These are phyloP conservation scores for Cephus cinctus DNA, from an alignment of 1,140 invertebrate genomes.

Conservation along the genomic window DNA sequence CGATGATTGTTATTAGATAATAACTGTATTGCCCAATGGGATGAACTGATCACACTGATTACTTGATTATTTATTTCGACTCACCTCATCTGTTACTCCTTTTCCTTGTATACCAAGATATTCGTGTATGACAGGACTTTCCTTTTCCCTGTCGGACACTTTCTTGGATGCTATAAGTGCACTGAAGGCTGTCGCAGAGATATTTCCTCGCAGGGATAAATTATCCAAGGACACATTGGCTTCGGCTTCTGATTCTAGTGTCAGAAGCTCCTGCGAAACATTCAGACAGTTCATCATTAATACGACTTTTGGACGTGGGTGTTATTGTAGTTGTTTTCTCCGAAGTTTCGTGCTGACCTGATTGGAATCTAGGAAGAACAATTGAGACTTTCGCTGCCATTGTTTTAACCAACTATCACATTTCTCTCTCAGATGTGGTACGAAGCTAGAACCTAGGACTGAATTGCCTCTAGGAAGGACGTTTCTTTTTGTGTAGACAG, in stretches of 20 bases:
- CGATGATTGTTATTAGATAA: background rate
- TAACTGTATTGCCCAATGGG: background rate
- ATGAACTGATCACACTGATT: background rate
- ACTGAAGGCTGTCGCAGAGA: constrained; percentile 44
- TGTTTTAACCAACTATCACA: constrained; percentile 43
- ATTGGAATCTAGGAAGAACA: constrained; percentile 61
- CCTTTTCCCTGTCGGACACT: constrained; percentile 30
- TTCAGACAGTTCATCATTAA: constrained; percentile 3
- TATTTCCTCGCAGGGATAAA: constrained; percentile 28
- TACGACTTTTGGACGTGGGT: too few relatives aligned
- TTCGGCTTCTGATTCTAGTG: constrained; percentile 49
- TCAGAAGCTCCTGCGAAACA: constrained; percentile 47
- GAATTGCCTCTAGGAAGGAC: constrained; percentile 48
- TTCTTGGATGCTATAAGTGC: constrained; percentile 39
- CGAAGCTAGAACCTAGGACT: constrained; percentile 56
- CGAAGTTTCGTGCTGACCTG: constrained; percentile 47
- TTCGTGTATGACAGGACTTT: constrained; percentile 32
- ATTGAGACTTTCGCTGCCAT: constrained; percentile 62
- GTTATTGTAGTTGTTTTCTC: constrained; percentile 5
- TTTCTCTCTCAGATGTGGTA: constrained; percentile 54
- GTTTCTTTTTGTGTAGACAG: constrained; percentile 55
- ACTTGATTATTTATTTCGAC: constrained; percentile 18
- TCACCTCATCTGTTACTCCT: constrained; percentile 44
- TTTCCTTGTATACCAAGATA: constrained; percentile 33
- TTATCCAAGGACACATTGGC: constrained; percentile 36